Evolutionary conservation across 1,140 invertebrate species (phyloP), one percentile per base, ranked within the genome.

Genomic region (Tyrophagus putrescentiae): DNA sequence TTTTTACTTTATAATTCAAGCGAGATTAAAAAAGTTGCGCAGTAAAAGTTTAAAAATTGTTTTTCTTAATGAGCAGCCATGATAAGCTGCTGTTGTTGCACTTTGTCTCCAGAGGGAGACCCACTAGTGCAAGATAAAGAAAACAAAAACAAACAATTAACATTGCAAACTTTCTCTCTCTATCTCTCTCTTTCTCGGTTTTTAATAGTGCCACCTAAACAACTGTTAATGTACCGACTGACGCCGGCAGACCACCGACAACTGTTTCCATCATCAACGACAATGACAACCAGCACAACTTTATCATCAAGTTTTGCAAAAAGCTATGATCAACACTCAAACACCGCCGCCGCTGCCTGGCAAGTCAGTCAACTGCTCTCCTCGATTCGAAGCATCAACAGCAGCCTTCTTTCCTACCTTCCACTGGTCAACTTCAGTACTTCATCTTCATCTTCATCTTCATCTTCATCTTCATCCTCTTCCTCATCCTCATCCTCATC

Each of bases 191-290:
- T 18, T 13, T 53, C 21, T 16, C 6, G 5, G 29, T 27, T 5
- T 53, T 53, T 11, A 21, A 18, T 53, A 54, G 52, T 54, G n/a
- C 27, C 52, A 31, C 52, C 52, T 23, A 54, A 54, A 54, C 16
- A 13, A 11, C 27, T 54, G 13, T 27, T 34, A 11, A 54, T 54
- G 21, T 54, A 54, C 25, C 28, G 25, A 7, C 23, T 7, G 21
- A 32, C 21, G 23, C 23, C 23, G 16, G 23, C 6, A 29, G 11
- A 6, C 28, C 7, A 13, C 18, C 45, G 18, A 23, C 7, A 48
- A 7, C 45, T 7, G 18, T 48, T n/a, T n/a, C n/a, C 18, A 48
- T 21, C 45, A 21, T 52, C 48, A 52, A 3, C 48, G 32, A 52
- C 9, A 9, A 3, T 52, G 3, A 28, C 9, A 2, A 16, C 48